Evolutionary conservation across 2,113 vertebrate species (phyloP).

Genomic region (Lepidothrix coronata): DNA sequence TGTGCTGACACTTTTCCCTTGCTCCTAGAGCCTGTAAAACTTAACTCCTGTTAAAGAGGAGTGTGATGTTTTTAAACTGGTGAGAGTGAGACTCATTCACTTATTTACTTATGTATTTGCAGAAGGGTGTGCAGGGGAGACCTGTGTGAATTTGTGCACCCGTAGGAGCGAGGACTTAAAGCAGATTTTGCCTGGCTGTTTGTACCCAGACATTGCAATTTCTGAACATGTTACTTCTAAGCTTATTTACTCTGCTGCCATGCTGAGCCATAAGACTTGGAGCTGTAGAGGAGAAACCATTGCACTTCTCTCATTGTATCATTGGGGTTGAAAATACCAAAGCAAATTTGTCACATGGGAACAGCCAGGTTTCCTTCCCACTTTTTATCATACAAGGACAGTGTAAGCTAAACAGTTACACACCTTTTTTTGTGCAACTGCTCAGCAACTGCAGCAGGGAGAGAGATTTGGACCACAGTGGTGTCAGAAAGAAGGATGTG

Average conservation of each 20-base stretch:
- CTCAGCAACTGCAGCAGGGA: background rate
- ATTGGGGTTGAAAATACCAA: background rate
- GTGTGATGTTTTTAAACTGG: background rate
- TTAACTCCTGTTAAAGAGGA: background rate
- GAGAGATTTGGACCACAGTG: background rate
- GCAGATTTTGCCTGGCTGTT: background rate
- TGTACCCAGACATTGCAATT: background rate
- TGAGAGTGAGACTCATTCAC: background rate
- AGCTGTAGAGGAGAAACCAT: background rate
- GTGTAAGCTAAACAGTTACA: accelerated
- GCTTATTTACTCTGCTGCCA: background rate
- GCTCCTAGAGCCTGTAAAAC: background rate
- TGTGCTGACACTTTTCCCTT: background rate
- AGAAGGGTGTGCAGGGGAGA: background rate
- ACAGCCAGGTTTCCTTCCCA: background rate
- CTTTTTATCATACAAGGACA: background rate
- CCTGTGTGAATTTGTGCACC: background rate
- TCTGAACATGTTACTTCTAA: background rate
- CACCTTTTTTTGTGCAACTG: background rate
- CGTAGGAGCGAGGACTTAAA: background rate
- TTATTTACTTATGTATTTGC: background rate
- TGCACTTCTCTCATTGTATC: background rate
- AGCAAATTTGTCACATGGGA: background rate
- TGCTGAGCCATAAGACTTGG: background rate
- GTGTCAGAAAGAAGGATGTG: background rate